Base-by-base conservation (phyloP, 2,888 invertebrate species). In the Drosophila vallismaia region DNA sequence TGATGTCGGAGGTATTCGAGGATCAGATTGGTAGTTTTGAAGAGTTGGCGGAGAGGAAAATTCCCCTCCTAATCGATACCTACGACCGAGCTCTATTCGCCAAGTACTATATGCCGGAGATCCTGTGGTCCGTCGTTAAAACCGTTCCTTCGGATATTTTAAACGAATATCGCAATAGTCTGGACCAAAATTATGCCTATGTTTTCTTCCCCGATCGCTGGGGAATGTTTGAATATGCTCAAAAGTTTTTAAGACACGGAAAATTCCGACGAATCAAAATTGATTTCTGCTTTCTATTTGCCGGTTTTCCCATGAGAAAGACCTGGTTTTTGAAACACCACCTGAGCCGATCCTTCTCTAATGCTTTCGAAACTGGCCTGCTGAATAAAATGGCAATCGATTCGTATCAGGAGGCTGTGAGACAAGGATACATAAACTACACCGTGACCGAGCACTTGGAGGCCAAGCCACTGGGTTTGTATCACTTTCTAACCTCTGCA, bases 1-100 rank as follows among this genome's bases (percentile, higher is more conserved):
- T 81, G 1, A 66, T 71, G 2, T 81, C 87, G 6, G 87, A 85
- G n/a, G 60, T 75, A 0, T 85, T 85, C 31, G 86, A 71, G n/a
- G 56, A 66, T 3, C 67, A 60, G 12, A 81, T 81, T 7, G 26
- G 67, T 4, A 77, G 60, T 29, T 78, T 81, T 9, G 85, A 81
- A n/a, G 55, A 75, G 26, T 36, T 87, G 42, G 73, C 71, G 0
- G 31, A 49, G 0, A 29, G 36, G 2, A 85, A 87, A 14, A 67
- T 81, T 0, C 63, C 51, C 31, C 42, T 81, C 2, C 14, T 85
- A 0, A 10, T 87, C 24, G 73, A 79, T 2, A 53, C 64, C 14
- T 81, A 81, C 24, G 87, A 87, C 40, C 67, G 62, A n/a, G 44
- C 29, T 0, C 57, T 78, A 14, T 46, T 81, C 0, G 5, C 38